These are phyloP conservation scores for Drosophila colorata DNA, from an alignment of 2,888 invertebrate genomes.

Conservation along the genomic window DNA sequence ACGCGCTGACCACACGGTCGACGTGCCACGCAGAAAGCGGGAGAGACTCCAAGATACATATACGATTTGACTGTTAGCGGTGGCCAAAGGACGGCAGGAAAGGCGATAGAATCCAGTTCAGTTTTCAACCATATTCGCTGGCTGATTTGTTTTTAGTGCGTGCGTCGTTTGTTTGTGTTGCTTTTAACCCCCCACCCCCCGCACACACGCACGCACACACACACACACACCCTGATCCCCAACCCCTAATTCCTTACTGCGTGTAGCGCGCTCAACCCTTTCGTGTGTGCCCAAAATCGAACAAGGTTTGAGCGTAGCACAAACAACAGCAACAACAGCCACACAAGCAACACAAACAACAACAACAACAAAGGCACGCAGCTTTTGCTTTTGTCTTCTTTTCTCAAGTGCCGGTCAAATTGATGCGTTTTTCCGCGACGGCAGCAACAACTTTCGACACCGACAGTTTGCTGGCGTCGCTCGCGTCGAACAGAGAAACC, in stretches of 20 bases:
- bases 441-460: slow-evolving; percentile 56
- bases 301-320: slow-evolving; percentile 65
- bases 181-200: background rate
- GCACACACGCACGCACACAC: background rate
- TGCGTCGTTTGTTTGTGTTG: slow-evolving; percentile 58
- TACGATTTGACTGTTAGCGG: background rate
- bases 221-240: background rate
- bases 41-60: slow-evolving; percentile 21
- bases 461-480: slow-evolving; percentile 74
- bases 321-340: slow-evolving; percentile 45
- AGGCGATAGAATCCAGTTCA: slow-evolving; percentile 27
- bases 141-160: slow-evolving; percentile 60
- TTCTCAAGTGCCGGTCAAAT: slow-evolving; percentile 75
- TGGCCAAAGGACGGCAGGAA: slow-evolving; percentile 2
- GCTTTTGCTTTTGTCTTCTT: slow-evolving; percentile 75
- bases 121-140: slow-evolving; percentile 12
- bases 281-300: slow-evolving; percentile 55
- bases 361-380: slow-evolving; percentile 55
- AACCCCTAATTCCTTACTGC: slow-evolving; percentile 47
- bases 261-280: slow-evolving; percentile 60
- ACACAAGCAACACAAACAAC: slow-evolving; percentile 18
- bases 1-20: slow-evolving; percentile 68
- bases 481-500: slow-evolving; percentile 58
- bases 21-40: slow-evolving; percentile 41
- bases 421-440: slow-evolving; percentile 76